phyloP scores from a whole-genome alignment of 2,888 invertebrate genomes.

The Orthosia incerta region DNA sequence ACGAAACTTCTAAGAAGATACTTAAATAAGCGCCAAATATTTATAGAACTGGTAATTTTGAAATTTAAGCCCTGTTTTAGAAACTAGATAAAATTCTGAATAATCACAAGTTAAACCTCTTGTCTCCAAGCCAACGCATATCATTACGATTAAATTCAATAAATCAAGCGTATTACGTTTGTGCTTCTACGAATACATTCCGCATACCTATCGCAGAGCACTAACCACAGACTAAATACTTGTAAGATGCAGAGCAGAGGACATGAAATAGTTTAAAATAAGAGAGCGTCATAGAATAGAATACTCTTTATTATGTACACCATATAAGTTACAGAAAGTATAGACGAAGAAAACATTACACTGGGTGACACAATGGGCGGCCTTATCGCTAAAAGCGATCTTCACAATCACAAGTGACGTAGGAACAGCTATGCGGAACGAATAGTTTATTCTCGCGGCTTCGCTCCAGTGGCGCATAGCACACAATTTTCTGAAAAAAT shows the following conservation, averaged over 20 bases:
- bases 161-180: slow-evolving; percentile 14
- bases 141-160: slow-evolving; percentile 7
- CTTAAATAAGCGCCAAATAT: neutral
- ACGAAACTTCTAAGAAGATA: neutral
- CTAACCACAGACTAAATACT: slow-evolving; percentile 3
- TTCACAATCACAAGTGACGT: neutral
- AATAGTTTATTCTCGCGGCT: no score
- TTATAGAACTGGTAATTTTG: neutral
- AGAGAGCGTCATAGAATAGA: no score
- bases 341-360: no score
- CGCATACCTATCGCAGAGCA: neutral
- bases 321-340: no score
- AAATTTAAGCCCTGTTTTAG: neutral
- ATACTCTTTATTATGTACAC: no score
- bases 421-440: neutral
- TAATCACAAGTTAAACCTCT: no score
- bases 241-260: neutral
- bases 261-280: neutral
- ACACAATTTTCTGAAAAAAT: no score
- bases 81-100: no score
- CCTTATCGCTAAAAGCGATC: no score
- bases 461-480: no score
- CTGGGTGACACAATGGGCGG: no score
- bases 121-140: neutral
- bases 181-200: neutral